Conservation (phyloP, 2,113 vertebrate species). For the Nanorana parkeri region DNA sequence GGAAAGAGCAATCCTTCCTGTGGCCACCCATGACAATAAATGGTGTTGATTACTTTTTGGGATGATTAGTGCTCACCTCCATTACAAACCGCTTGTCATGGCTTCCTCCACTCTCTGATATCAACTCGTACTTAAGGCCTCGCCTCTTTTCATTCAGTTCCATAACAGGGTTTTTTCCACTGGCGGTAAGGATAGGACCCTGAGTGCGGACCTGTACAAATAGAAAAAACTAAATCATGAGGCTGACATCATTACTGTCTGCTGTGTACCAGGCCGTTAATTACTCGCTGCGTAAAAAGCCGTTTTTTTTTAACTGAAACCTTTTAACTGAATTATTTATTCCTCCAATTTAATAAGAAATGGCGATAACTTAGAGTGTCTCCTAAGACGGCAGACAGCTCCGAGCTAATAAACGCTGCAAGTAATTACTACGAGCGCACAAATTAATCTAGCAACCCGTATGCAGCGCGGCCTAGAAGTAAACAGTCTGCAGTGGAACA, state of each 20-base stretch:
- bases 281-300: background rate
- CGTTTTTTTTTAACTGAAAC: background rate
- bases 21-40: too few relatives aligned
- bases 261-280: background rate
- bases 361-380: background rate
- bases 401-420: background rate
- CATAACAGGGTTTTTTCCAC: slow-evolving; percentile 98
- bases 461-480: too few relatives aligned
- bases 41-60: background rate
- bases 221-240: background rate
- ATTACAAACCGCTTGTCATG: slow-evolving; percentile 98
- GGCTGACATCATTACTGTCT: background rate
- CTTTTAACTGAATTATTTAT: slow-evolving; percentile 6
- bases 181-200: slow-evolving; percentile 98
- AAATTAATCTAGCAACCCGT: background rate
- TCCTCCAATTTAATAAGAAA: slow-evolving; percentile 1
- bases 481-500: too few relatives aligned
- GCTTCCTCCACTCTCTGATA: slow-evolving; percentile 96
- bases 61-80: slow-evolving; percentile 80
- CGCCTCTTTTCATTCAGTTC: slow-evolving; percentile 97
- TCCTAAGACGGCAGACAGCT: background rate
- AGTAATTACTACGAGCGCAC: slow-evolving; percentile 15
- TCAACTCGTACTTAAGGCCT: slow-evolving; percentile 97
- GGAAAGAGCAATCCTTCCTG: too few relatives aligned
- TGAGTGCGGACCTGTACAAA: slow-evolving; percentile 92